Base-by-base conservation (phyloP, 2,888 invertebrate genomes). In the Meghimatium bilineatum region DNA sequence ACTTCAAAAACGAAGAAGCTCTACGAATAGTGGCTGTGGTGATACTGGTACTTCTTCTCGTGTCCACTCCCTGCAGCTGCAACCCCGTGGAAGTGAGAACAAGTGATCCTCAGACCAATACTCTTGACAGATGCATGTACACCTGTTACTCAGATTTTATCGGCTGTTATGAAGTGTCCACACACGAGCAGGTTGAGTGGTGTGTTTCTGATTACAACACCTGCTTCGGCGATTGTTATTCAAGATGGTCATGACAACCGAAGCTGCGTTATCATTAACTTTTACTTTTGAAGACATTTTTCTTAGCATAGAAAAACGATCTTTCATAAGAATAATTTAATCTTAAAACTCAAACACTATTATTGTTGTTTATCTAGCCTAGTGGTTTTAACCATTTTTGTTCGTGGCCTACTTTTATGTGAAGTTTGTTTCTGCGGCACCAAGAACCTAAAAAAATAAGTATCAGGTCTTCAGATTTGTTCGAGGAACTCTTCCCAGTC, bases 191-290 rank as follows among this genome's bases (percentile, higher is more conserved):
- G 20, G 56, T 72, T 52, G 6, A 71, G 23, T 8, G 17, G 1
- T 80, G 80, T 20, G 52, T 80, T 6, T 20, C 34, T 17, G 36
- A 52, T 12, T 80, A 60, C n/a, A 80, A 80, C 60, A 20, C 17
- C 26, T 80, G 80, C 32, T 80, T 80, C n/a, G 5, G 6, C 5
- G 5, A 8, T 14, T 80, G 80, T 29, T 80, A 80, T 36, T 26
- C 3, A 0, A 3, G 14, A 34, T 32, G 32, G 20, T 75, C 29
- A 23, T 75, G 74, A 72, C 17, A 12, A n/a, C n/a, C n/a, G n/a
- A n/a, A n/a, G n/a, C n/a, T n/a, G n/a, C n/a, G n/a, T n/a, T n/a
- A n/a, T n/a, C n/a, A n/a, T n/a, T n/a, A n/a, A n/a, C n/a, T n/a
- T n/a, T n/a, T n/a, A n/a, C n/a, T n/a, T n/a, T n/a, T n/a, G n/a